Base-by-base conservation (phyloP, 2,888 invertebrate species). In the Mythimna pallens region DNA sequence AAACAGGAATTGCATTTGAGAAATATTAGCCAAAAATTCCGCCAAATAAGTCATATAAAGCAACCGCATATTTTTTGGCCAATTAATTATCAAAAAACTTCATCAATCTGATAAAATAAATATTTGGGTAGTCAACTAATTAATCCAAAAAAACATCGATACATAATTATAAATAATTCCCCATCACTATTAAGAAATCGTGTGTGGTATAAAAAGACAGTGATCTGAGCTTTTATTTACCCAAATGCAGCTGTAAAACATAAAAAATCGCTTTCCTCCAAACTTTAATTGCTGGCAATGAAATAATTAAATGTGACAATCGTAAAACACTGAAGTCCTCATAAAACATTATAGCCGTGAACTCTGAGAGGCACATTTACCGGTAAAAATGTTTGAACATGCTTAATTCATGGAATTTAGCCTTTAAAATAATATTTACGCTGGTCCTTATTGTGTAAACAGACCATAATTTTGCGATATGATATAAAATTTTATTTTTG, bases 281-380 rank as follows among this genome's bases (percentile, higher is more conserved):
- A 95, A 95, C 91, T 95, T 95, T 96, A 95, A 96, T 96, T 95
- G 95, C 95, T 89, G 87, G 93, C 95, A 95, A 95, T 96, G 94
- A 95, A 96, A 93, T 96, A 96, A 96, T 96, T 96, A 96, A 96
- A 96, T 93, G 94, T 93, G 95, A 95, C 95, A 95, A 93, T 95
- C 96, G 94, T 96, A 96, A 96, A 96, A 93, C 94, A 95, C 92
- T 90, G 92, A 87, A 86, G 82, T 81, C 81, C 89, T 88, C 81
- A 94, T 95, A 95, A 96, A 95, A 94, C 93, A 94, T 94, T 92
- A 94, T 91, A 89, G 91, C 93, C 91, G 89, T 92, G 91, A 90
- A 92, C 89, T 88, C 81, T 88, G 70, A 79, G 88, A 89, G 88
- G 89, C 91, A 91, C 87, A 91, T 91, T 90, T 87, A 85, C 80